Base-by-base conservation (phyloP, 1,140 invertebrate genomes). In the Coenobita brevimanus region DNA sequence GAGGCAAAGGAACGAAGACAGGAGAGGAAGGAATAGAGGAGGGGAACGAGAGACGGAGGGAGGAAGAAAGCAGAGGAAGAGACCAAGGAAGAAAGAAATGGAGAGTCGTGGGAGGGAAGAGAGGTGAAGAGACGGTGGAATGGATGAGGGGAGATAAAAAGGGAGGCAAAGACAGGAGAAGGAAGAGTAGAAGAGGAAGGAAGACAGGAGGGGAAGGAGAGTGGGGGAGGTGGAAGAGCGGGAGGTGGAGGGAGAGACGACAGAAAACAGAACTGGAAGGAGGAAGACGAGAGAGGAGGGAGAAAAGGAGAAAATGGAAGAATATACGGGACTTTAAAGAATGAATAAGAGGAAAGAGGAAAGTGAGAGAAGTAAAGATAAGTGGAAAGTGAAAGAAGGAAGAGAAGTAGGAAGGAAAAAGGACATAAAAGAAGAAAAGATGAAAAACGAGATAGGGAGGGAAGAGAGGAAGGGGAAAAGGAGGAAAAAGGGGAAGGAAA, bases 21-120 rank as follows among this genome's bases (percentile, higher is more conserved):
- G 30, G 17, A 17, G 17, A 64, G 17, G 17, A 17, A 4, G 3
- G 30, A 30, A 17, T 24, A 30, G 17, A 17, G 30, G 3, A 17
- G 36, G 62, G 36, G 62, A 67, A 33, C 27, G 62, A 67, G 62
- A 67, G 62, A 67, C 24, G 36, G 62, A 67, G 62, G 36, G 62
- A 67, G 62, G 36, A 33, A 67, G 62, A 67, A 33, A 67, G 62
- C n/a, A n/a, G n/a, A n/a, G n/a, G n/a, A n/a, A n/a, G n/a, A n/a
- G n/a, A n/a, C n/a, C n/a, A n/a, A n/a, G n/a, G n/a, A n/a, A n/a
- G n/a, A n/a, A n/a, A n/a, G n/a, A n/a, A n/a, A n/a, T n/a, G n/a
- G n/a, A n/a, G n/a, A n/a, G n/a, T n/a, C n/a, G n/a, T n/a, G n/a
- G n/a, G n/a, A n/a, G 36, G 62, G 36, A 33, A 67, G 62, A 67